phyloP scores from a whole-genome alignment of 2,797 vertebrate genomes.

The Cyclopterus lumpus region DNA sequence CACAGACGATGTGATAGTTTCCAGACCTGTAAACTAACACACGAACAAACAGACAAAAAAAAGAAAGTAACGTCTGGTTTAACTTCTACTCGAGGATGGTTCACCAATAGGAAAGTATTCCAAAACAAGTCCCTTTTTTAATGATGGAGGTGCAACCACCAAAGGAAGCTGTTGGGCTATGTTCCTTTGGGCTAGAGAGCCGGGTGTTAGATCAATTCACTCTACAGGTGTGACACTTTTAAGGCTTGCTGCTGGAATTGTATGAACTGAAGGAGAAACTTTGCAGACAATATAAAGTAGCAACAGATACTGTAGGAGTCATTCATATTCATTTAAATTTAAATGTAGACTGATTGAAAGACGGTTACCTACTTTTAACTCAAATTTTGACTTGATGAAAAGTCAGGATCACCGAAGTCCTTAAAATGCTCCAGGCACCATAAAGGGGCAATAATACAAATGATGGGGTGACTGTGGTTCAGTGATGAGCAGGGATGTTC shows the following conservation, averaged over 20 bases:
- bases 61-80: background rate
- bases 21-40: constrained; percentile 68
- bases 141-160: too few species aligned
- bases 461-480: too few species aligned
- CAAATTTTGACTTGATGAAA: too few species aligned
- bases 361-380: too few species aligned
- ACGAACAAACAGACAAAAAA: background rate
- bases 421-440: too few species aligned
- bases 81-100: background rate
- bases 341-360: background rate
- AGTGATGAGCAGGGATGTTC: too few species aligned
- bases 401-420: too few species aligned
- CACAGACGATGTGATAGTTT: constrained; percentile 67
- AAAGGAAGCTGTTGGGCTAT: too few species aligned
- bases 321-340: background rate
- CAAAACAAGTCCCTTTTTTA: too few species aligned
- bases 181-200: background rate
- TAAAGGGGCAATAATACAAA: too few species aligned
- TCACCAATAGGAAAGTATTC: background rate
- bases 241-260: background rate
- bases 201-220: background rate
- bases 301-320: background rate
- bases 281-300: too few species aligned
- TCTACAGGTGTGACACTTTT: background rate
- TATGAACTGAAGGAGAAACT: too few species aligned